Conservation (phyloP, 2,113 vertebrate species). For the Plestiodon gilberti region DNA sequence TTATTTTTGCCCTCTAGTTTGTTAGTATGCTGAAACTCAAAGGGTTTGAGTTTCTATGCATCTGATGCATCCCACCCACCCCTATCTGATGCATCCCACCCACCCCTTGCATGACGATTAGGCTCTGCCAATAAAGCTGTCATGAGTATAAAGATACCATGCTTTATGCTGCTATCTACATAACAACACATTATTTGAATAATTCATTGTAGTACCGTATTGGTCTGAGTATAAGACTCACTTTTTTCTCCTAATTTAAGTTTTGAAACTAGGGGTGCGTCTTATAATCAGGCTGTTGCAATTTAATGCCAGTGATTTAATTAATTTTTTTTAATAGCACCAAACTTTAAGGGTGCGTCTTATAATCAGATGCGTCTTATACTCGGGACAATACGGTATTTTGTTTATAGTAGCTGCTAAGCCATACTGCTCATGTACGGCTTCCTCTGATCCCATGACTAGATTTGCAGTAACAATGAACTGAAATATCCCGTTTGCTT, state of each 20-base stretch:
- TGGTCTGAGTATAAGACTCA: no score
- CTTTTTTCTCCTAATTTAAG: no score
- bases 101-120: background rate
- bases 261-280: no score
- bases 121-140: slow-evolving; percentile 10
- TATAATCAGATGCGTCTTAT: no score
- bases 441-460: background rate
- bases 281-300: no score
- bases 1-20: slow-evolving; percentile 4
- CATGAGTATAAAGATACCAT: slow-evolving; percentile 11
- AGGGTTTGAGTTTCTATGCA: no score
- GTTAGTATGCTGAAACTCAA: background rate
- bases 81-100: slow-evolving; percentile 7
- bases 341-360: no score
- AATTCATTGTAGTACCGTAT: slow-evolving; percentile 9
- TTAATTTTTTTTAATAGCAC: no score
- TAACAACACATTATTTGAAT: slow-evolving; percentile 20
- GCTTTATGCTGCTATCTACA: slow-evolving; percentile 6
- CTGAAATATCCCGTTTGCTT: slow-evolving; percentile 54
- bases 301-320: no score
- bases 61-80: slow-evolving; percentile 1
- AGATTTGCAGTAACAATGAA: slow-evolving; percentile 5
- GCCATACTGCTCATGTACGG: background rate
- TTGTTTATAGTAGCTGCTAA: background rate
- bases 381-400: no score